Evolutionary conservation across 2,113 vertebrate species (phyloP).

Genomic region (Hymenochirus boettgeri): DNA sequence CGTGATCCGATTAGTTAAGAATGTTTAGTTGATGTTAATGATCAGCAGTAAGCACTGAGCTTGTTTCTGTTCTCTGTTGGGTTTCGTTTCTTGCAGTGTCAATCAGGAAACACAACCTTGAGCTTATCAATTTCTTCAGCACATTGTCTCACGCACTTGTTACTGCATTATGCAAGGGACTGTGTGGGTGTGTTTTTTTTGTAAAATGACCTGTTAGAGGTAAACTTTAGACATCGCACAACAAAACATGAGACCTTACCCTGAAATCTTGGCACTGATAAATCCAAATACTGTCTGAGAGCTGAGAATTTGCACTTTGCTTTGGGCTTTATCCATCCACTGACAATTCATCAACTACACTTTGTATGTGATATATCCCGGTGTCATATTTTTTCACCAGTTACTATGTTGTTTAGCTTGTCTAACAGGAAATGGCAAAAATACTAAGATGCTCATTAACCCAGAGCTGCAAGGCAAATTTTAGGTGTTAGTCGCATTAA

Average conservation of each 20-base stretch:
- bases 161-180: conserved; percentile 31
- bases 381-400: too few species aligned
- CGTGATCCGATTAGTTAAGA: too few species aligned
- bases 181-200: conserved; percentile 17
- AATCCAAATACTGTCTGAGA: neutral
- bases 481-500: too few species aligned
- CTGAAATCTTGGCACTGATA: neutral
- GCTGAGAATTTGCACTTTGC: neutral
- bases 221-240: neutral
- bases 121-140: conserved; percentile 10
- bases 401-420: too few species aligned
- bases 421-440: too few species aligned
- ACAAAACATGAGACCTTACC: neutral
- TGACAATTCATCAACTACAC: too few species aligned
- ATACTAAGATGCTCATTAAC: too few species aligned
- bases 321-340: too few species aligned
- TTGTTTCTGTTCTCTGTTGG: neutral
- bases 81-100: conserved; percentile 24
- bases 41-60: neutral
- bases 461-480: too few species aligned
- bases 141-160: conserved; percentile 10
- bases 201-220: conserved; percentile 8
- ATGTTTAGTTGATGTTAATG: neutral
- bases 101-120: conserved; percentile 25
- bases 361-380: too few species aligned